A percentile compares a stretch with the other conserved stretches of the same genome.
These are phyloP conservation scores for Leptatherina wallacei DNA, from an alignment of 2,797 vertebrate genomes.

Conservation along the genomic window DNA sequence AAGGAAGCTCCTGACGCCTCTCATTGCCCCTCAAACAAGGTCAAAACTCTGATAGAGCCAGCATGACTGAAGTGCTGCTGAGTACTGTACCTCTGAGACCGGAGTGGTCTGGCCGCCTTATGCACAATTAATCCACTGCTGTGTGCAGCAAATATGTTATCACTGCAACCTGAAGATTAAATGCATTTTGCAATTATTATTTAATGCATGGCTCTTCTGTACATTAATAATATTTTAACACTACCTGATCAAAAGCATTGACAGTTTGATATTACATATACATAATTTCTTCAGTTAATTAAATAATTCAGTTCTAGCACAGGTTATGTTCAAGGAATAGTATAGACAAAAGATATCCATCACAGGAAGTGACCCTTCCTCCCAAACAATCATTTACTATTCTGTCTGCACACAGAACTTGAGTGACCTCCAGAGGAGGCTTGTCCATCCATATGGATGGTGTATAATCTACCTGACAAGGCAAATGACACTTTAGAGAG, in stretches of 20 bases:
- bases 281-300: slow-evolving; percentile 31
- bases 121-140: slow-evolving; percentile 26
- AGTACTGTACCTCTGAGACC: slow-evolving; percentile 64
- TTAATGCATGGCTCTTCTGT: neutral
- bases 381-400: slow-evolving; percentile 30
- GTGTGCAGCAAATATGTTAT: slow-evolving; percentile 20
- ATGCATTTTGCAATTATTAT: slow-evolving; percentile 8
- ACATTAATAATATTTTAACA: slow-evolving; percentile 18
- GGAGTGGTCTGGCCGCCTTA: slow-evolving; percentile 21
- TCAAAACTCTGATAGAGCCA: slow-evolving; percentile 76
- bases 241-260: slow-evolving; percentile 1
- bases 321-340: neutral
- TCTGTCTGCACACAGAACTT: slow-evolving; percentile 48
- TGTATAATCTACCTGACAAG: slow-evolving; percentile 51
- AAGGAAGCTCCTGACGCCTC: slow-evolving; percentile 63
- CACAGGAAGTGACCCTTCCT: slow-evolving; percentile 29
- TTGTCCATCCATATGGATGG: slow-evolving; percentile 66
- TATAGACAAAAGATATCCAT: slow-evolving; percentile 30
- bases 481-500: slow-evolving; percentile 70
- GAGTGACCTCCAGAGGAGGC: slow-evolving; percentile 52
- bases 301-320: slow-evolving; percentile 11
- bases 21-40: slow-evolving; percentile 82
- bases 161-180: slow-evolving; percentile 15
- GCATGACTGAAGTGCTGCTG: slow-evolving; percentile 64
- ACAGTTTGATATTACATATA: neutral